Evolutionary conservation across 2,797 vertebrate species (phyloP).

Genomic region (Gymnoscopelus braueri): DNA sequence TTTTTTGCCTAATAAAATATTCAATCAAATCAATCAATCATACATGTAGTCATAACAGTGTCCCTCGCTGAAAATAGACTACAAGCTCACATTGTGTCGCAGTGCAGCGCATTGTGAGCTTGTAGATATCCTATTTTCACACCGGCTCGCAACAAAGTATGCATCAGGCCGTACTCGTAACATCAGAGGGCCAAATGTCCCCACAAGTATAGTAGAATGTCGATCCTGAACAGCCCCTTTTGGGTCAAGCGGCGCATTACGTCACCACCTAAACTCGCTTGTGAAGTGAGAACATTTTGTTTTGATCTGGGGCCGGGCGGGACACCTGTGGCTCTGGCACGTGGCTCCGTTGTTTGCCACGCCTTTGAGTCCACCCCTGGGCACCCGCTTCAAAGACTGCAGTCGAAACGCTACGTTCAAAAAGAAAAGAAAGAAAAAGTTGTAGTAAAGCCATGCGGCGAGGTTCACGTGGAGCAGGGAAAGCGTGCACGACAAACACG

Average conservation of each 20-base stretch:
- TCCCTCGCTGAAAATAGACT: too few species aligned
- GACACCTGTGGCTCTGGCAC: constrained; percentile 27
- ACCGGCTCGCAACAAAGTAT: too few species aligned
- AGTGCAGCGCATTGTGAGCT: too few species aligned
- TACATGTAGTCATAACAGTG: too few species aligned
- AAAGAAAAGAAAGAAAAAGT: constrained; percentile 1
- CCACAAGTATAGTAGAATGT: too few species aligned
- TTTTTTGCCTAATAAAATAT: too few species aligned
- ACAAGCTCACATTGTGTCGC: too few species aligned
- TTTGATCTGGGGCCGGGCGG: neutral
- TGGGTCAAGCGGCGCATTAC: neutral
- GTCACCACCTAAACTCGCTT: constrained; percentile 4
- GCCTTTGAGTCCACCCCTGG: neutral
- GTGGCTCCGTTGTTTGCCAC: constrained; percentile 7
- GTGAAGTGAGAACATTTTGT: neutral
- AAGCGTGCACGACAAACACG: constrained; percentile 7
- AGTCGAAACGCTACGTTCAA: constrained; percentile 5
- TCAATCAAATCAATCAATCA: too few species aligned
- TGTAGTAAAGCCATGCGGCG: constrained; percentile 5
- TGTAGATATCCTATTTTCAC: too few species aligned
- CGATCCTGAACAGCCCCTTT: neutral
- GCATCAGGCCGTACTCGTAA: too few species aligned
- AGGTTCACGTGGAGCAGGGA: constrained; percentile 4
- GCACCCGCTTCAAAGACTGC: neutral
- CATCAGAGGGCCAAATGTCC: too few species aligned